Base-by-base conservation (phyloP, 2,888 invertebrate species). In the Lasiommata megera region DNA sequence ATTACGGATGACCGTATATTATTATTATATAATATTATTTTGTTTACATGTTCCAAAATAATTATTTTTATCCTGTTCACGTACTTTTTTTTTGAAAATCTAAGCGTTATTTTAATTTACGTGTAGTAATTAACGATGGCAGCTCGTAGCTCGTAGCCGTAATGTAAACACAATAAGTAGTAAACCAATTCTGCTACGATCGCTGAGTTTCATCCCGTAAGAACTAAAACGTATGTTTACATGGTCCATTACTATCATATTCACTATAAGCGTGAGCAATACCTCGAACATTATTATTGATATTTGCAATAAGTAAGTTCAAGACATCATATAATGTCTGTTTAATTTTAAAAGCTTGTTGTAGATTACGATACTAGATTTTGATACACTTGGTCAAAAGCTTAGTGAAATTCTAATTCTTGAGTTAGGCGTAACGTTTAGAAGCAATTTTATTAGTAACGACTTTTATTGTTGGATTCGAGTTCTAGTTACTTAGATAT, bases 281-380 rank as follows among this genome's bases (percentile, higher is more conserved):
- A 58, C 61, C 67, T 69, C 67, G 64, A 68, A 67, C 64, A 64
- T 67, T 50, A 56, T 61, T 64, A 58, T 63, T 61, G 61, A 43
- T 36, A 40, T 51, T 54, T 18, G 38, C 47, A 44, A 34, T 47
- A 38, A 46, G 23, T 23, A 23, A 23, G 23, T 23, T 23, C 23
- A 23, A 23, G 23, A 23, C 9, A 14, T n/a, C 11, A 18, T 18
- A 31, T 17, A 48, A 37, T 14, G n/a, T 28, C 36, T 23, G 11
- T 17, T 52, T 31, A 16, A 31, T 41, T 29, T 51, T 38, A 36
- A 51, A 40, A n/a, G 34, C 34, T 52, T 52, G 17, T 9, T 12
- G 29, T 41, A 36, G 38, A 11, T 40, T 18, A 12, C 31, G 17
- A 12, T 12, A 29, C 7, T 53, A 53, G 53, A 53, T 53, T 53